Conservation (phyloP, 1,140 invertebrate species). For the Drosophila sturtevanti region DNA sequence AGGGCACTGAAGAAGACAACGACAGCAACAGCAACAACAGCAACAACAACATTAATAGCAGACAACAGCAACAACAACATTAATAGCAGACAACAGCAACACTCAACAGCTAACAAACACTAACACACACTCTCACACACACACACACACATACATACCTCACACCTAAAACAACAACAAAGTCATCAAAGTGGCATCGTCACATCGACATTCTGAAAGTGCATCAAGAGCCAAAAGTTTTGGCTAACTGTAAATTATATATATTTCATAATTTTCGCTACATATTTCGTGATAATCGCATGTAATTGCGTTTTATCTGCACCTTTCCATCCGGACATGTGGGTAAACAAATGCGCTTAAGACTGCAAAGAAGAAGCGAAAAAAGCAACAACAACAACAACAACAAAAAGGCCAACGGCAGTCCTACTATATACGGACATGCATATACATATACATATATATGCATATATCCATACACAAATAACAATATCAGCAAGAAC, state of each 20-base stretch:
- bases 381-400: too few species aligned
- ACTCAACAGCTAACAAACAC: neutral
- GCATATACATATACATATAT: too few species aligned
- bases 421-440: too few species aligned
- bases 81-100: slow-evolving; percentile 10
- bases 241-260: slow-evolving; percentile 82
- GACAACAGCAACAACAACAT: too few species aligned
- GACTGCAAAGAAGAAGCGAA: neutral
- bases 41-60: slow-evolving; percentile 14
- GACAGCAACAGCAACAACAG: slow-evolving; percentile 23
- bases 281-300: slow-evolving; percentile 81
- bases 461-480: slow-evolving; percentile 23
- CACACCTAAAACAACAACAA: slow-evolving; percentile 3
- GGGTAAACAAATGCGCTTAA: slow-evolving; percentile 67
- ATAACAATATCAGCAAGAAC: slow-evolving; percentile 2
- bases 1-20: slow-evolving; percentile 18
- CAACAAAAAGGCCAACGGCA: too few species aligned
- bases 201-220: neutral
- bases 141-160: neutral
- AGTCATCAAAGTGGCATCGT: slow-evolving; percentile 14
- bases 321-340: slow-evolving; percentile 82
- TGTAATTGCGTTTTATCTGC: slow-evolving; percentile 82
- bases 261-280: slow-evolving; percentile 82
- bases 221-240: slow-evolving; percentile 1
- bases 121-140: neutral